Evolutionary conservation across 2,888 invertebrate species (phyloP).

Genomic region (Drosophila pseudotakahashii): DNA sequence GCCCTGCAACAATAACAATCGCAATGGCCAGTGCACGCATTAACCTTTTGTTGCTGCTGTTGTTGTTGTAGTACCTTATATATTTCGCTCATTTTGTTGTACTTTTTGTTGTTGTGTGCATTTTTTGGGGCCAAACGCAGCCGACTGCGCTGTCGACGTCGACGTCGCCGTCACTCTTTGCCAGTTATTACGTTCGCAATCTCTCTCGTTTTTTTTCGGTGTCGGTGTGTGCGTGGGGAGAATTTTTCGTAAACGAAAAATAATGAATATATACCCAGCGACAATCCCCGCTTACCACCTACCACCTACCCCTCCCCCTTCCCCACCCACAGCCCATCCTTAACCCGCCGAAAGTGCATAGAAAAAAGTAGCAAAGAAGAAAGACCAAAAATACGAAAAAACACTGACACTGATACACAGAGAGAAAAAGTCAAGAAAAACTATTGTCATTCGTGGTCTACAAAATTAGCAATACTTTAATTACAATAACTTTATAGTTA

Average conservation of each 20-base stretch:
- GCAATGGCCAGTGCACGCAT: slow-evolving; percentile 75
- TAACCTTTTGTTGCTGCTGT: slow-evolving; percentile 58
- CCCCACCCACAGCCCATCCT: slow-evolving; percentile 6
- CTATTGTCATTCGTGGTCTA: no score
- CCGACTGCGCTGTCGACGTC: slow-evolving; percentile 45
- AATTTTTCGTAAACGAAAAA: slow-evolving; percentile 81
- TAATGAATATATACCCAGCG: slow-evolving; percentile 74
- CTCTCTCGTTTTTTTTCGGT: slow-evolving; percentile 62
- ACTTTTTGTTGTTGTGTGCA: slow-evolving; percentile 54
- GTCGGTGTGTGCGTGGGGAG: slow-evolving; percentile 46
- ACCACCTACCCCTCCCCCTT: neutral
- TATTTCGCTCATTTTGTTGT: slow-evolving; percentile 37
- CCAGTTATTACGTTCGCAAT: slow-evolving; percentile 78
- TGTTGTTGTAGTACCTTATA: slow-evolving; percentile 35
- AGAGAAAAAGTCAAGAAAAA: neutral
- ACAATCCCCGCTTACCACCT: slow-evolving; percentile 42
- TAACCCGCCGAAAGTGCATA: slow-evolving; percentile 66
- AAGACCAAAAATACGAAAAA: slow-evolving; percentile 65
- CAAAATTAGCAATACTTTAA: no score
- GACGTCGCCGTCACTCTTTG: slow-evolving; percentile 73
- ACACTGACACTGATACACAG: slow-evolving; percentile 15
- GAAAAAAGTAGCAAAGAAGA: slow-evolving; percentile 76
- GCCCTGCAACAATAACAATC: slow-evolving; percentile 64
- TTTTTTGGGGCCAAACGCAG: slow-evolving; percentile 66
- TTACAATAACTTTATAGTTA: no score